Conservation (phyloP, 2,113 vertebrate species). For the Hemiscyllium ocellatum region DNA sequence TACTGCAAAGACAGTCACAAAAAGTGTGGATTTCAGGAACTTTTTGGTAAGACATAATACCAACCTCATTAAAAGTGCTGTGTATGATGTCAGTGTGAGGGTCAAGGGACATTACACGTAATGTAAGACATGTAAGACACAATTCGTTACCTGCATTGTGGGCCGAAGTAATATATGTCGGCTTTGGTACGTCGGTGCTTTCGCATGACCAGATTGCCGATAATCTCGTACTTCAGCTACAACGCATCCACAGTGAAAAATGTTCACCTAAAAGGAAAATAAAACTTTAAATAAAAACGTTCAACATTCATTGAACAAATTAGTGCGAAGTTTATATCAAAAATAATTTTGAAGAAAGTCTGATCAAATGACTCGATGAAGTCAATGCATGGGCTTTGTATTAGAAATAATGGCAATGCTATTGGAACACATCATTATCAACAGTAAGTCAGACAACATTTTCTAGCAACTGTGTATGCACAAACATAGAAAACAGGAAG, state of each 20-base stretch:
- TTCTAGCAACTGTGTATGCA: too few species aligned
- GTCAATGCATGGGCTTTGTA: background rate
- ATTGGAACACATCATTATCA: background rate
- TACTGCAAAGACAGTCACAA: background rate
- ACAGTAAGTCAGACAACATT: background rate
- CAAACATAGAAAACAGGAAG: background rate
- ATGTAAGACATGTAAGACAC: background rate
- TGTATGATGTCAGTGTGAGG: background rate
- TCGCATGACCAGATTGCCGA: slow-evolving; percentile 83
- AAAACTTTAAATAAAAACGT: background rate
- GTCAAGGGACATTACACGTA: background rate
- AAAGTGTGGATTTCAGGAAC: background rate
- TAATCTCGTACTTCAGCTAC: slow-evolving; percentile 95
- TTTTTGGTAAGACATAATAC: background rate
- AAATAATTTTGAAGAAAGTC: background rate
- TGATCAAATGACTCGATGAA: background rate
- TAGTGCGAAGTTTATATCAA: background rate
- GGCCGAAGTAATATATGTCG: slow-evolving; percentile 86
- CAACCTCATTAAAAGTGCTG: background rate
- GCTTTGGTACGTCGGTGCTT: slow-evolving; percentile 86
- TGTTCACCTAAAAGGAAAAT: slow-evolving; percentile 73
- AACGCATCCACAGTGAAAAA: slow-evolving; percentile 97
- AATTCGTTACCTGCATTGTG: slow-evolving; percentile 82
- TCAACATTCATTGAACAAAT: background rate
- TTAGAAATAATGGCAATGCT: background rate